phyloP scores from a whole-genome alignment of 2,888 invertebrate genomes.

The Brassicogethes aeneus region DNA sequence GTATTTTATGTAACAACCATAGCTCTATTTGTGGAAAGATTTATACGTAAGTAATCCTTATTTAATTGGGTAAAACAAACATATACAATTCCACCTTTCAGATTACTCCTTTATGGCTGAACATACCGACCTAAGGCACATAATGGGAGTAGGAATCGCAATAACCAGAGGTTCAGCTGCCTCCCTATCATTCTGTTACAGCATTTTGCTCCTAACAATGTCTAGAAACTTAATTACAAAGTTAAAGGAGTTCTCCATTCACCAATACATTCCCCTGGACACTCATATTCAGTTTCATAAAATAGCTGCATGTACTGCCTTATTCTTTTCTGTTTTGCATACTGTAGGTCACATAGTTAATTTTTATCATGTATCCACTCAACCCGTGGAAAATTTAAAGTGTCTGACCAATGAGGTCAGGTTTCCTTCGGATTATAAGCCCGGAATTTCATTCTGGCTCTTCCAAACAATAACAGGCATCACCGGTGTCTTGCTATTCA shows the following conservation, averaged over 20 bases:
- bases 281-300: slow-evolving; percentile 96
- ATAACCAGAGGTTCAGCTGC: slow-evolving; percentile 92
- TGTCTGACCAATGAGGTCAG: slow-evolving; percentile 91
- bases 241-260: slow-evolving; percentile 86
- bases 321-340: slow-evolving; percentile 87
- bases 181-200: slow-evolving; percentile 89
- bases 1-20: slow-evolving; percentile 92
- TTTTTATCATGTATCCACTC: slow-evolving; percentile 95
- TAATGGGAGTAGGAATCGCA: slow-evolving; percentile 96
- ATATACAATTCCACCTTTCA: slow-evolving; percentile 30
- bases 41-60: slow-evolving; percentile 66
- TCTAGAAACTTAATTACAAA: slow-evolving; percentile 86
- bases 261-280: slow-evolving; percentile 89
- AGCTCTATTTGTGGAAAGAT: slow-evolving; percentile 87
- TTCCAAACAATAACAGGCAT: slow-evolving; percentile 92
- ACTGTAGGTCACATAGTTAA: slow-evolving; percentile 93
- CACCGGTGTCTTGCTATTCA: slow-evolving; percentile 78
- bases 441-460: slow-evolving; percentile 91
- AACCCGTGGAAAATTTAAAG: slow-evolving; percentile 83
- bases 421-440: slow-evolving; percentile 88
- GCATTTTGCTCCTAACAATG: slow-evolving; percentile 84
- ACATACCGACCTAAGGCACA: slow-evolving; percentile 87
- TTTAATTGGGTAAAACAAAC: neutral
- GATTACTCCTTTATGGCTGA: slow-evolving; percentile 96
- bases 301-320: slow-evolving; percentile 88